phyloP scores from a whole-genome alignment of 2,797 vertebrate species.

The Delichon dasypus region DNA sequence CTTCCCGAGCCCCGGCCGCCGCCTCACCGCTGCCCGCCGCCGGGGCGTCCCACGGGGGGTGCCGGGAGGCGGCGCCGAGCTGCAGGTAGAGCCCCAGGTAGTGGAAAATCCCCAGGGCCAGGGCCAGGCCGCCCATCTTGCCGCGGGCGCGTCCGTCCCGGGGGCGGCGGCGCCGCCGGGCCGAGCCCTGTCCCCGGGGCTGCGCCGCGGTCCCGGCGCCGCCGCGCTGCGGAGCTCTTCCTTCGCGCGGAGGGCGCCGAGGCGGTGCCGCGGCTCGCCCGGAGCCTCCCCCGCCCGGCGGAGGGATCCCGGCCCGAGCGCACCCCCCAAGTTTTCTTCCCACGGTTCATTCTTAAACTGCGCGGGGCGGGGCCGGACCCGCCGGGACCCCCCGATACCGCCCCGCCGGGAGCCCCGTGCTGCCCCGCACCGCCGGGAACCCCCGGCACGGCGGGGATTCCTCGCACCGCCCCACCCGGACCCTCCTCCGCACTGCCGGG shows the following conservation, averaged over 20 bases:
- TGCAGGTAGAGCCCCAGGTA: slow-evolving; percentile 92
- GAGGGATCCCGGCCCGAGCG: slow-evolving; percentile 77
- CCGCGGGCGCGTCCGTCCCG: slow-evolving; percentile 51
- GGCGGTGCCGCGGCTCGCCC: slow-evolving; percentile 53
- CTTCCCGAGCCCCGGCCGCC: not conserved
- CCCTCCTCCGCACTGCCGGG: not conserved
- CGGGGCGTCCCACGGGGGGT: slow-evolving; percentile 83
- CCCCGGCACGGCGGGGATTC: no score
- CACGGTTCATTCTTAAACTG: slow-evolving; percentile 44
- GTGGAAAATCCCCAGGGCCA: slow-evolving; percentile 88
- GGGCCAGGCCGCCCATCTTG: slow-evolving; percentile 85
- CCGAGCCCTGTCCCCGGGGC: slow-evolving; percentile 45
- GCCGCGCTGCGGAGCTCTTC: slow-evolving; percentile 79
- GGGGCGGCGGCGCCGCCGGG: slow-evolving; percentile 36
- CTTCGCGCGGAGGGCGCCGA: slow-evolving; percentile 81
- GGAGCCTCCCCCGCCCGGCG: slow-evolving; percentile 65
- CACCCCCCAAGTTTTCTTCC: slow-evolving; percentile 75
- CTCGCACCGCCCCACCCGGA: no score
- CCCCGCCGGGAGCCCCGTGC: not conserved
- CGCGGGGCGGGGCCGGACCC: not conserved
- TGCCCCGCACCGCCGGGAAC: no score
- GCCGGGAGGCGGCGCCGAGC: slow-evolving; percentile 84
- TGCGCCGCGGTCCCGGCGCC: slow-evolving; percentile 53
- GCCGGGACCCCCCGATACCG: not conserved
- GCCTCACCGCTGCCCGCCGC: slow-evolving; percentile 85